These are phyloP conservation scores for Drosophila willistoni DNA, from an alignment of 1,140 invertebrate species.

Conservation along the genomic window DNA sequence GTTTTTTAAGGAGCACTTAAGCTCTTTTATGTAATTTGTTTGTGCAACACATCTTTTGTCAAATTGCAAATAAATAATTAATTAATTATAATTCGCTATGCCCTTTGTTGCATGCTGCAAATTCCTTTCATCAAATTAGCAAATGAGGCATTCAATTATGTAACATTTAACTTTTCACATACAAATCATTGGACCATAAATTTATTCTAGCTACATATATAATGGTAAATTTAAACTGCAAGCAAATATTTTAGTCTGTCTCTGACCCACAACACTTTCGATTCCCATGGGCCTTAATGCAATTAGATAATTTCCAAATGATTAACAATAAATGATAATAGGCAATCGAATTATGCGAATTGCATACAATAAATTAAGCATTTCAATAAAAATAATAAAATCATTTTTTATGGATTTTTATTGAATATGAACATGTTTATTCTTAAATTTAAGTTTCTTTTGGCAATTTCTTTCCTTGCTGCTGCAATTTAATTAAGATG, in stretches of 20 bases:
- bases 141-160: constrained; percentile 9
- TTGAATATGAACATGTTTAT: neutral
- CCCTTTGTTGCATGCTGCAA: neutral
- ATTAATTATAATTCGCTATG: neutral
- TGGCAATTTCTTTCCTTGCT: neutral
- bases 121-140: constrained; percentile 2
- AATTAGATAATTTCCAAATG: constrained; percentile 52
- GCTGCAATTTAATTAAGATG: neutral
- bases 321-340: constrained; percentile 30
- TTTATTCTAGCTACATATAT: neutral
- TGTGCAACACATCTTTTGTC: neutral
- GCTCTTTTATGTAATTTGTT: neutral
- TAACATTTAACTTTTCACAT: neutral
- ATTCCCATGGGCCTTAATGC: constrained; percentile 18
- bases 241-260: neutral
- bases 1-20: neutral
- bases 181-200: neutral
- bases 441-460: neutral
- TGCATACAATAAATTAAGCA: neutral
- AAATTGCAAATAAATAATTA: constrained; percentile 6
- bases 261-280: constrained; percentile 1
- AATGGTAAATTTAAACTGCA: too few relatives aligned
- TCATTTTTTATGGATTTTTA: neutral
- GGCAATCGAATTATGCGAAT: neutral
- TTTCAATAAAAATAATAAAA: neutral